Conservation (phyloP, 2,797 vertebrate species). For the Dryobates pubescens region DNA sequence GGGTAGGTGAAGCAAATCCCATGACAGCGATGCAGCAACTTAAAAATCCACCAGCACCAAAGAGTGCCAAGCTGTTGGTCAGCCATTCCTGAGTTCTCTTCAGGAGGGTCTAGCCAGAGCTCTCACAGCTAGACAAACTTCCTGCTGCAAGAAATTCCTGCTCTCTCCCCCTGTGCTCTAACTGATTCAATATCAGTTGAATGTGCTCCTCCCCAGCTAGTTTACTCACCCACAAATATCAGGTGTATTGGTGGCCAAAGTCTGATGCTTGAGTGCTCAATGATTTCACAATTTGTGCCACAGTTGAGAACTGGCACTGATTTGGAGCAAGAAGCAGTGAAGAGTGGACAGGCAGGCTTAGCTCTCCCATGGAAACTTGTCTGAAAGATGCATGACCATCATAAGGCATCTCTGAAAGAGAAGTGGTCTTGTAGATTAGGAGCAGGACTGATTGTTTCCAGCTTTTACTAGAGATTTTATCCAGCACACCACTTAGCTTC, state of each 20-base stretch:
- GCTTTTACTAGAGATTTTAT: neutral
- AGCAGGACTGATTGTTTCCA: neutral
- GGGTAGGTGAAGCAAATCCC: neutral
- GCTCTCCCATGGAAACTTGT: neutral
- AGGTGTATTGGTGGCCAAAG: neutral
- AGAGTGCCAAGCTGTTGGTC: neutral
- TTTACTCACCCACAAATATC: neutral
- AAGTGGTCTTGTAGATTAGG: neutral
- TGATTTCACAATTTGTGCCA: neutral
- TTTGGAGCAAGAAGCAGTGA: neutral
- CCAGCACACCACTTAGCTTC: neutral
- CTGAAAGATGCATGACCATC: neutral
- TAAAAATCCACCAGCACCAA: neutral
- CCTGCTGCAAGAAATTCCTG: neutral
- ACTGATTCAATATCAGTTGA: neutral
- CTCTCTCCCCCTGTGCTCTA: too few relatives aligned
- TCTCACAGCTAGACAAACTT: neutral
- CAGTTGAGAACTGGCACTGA: neutral
- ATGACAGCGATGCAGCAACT: neutral
- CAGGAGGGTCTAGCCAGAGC: neutral
- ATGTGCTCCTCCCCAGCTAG: neutral
- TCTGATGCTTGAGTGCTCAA: neutral
- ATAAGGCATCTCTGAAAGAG: neutral
- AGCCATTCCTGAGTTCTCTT: neutral
- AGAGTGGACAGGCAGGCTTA: neutral